Percentiles rank a stretch among this genome's conserved stretches.
Evolutionary conservation across 2,113 vertebrate genomes (phyloP).

Genomic region (Brachyistius frenatus): DNA sequence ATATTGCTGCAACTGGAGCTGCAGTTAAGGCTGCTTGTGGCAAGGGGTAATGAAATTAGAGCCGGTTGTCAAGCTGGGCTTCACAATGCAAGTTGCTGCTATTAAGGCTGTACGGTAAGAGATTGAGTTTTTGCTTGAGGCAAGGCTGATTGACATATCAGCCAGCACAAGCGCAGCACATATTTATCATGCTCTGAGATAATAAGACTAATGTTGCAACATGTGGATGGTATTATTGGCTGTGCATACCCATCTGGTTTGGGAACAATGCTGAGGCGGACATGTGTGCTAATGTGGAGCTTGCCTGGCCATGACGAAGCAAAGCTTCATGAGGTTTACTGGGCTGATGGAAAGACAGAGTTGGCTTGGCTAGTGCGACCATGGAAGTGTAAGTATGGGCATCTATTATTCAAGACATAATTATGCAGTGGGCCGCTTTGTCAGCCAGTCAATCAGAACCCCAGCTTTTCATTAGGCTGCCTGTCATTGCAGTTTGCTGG

Average conservation of each 20-base stretch:
- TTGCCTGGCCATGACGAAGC: conserved; percentile 4
- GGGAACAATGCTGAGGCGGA: conserved; percentile 21
- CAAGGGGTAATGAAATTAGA: conserved; percentile 51
- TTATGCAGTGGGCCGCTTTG: conserved; percentile 81
- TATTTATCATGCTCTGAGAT: conserved; percentile 20
- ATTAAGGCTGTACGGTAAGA: conserved; percentile 16
- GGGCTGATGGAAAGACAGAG: conserved; percentile 40
- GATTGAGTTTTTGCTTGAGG: conserved; percentile 18
- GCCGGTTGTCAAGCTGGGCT: conserved; percentile 32
- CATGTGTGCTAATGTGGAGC: conserved; percentile 23
- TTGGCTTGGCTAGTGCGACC: conserved; percentile 53
- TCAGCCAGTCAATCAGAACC: conserved; percentile 82
- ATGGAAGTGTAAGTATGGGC: conserved; percentile 70
- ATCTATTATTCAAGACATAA: conserved; percentile 87
- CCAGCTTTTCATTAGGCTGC: conserved; percentile 82
- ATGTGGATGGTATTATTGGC: conserved; percentile 3
- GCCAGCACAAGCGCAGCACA: background rate
- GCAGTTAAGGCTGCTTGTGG: conserved; percentile 18
- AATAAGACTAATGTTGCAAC: conserved; percentile 29
- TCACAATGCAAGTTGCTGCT: conserved; percentile 38
- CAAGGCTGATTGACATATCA: conserved; percentile 39
- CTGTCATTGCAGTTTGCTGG: conserved; percentile 75
- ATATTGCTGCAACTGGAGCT: background rate
- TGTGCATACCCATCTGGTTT: conserved; percentile 33
- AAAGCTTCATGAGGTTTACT: conserved; percentile 28